phyloP scores from a whole-genome alignment of 2,113 vertebrate genomes.

The Poeciliopsis prolifica region DNA sequence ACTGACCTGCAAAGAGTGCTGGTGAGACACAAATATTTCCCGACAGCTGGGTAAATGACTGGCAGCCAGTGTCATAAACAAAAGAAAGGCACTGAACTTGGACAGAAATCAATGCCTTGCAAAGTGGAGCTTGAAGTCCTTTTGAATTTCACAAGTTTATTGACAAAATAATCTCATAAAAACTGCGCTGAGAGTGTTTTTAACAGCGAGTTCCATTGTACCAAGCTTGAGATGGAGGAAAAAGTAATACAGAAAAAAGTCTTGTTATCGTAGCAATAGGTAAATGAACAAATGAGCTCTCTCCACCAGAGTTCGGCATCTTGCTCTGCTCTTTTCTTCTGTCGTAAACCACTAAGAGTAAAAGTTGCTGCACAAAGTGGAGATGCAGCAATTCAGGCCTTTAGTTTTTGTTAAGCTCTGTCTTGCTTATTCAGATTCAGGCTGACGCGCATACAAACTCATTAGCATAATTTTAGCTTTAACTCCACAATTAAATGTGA shows the following conservation, averaged over 20 bases:
- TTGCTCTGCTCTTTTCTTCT: not conserved
- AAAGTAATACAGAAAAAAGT: slow-evolving; percentile 21
- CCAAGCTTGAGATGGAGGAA: not conserved
- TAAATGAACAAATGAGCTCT: not conserved
- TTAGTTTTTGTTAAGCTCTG: not conserved
- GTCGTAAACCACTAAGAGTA: not conserved
- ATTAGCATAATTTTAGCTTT: too few relatives aligned
- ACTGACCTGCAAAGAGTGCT: slow-evolving; percentile 70
- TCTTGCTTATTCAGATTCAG: not conserved
- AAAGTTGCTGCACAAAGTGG: not conserved
- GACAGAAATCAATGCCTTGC: slow-evolving; percentile 25
- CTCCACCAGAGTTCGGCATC: not conserved
- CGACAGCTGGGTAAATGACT: slow-evolving; percentile 68
- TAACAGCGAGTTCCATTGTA: not conserved
- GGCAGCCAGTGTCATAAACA: slow-evolving; percentile 23
- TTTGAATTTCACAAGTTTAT: slow-evolving; percentile 21
- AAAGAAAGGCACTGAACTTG: slow-evolving; percentile 12
- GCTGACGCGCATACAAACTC: not conserved
- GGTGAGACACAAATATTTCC: slow-evolving; percentile 56
- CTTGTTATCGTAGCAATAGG: not conserved
- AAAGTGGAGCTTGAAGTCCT: slow-evolving; percentile 11
- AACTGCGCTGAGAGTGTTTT: slow-evolving; percentile 17
- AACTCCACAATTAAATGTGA: not conserved
- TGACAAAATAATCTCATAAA: slow-evolving; percentile 20
- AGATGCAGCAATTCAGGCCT: not conserved